These are phyloP conservation scores for Ophiothrix spiculata DNA, from an alignment of 35 echinoderm and acorn worm genomes.

Conservation along the genomic window DNA sequence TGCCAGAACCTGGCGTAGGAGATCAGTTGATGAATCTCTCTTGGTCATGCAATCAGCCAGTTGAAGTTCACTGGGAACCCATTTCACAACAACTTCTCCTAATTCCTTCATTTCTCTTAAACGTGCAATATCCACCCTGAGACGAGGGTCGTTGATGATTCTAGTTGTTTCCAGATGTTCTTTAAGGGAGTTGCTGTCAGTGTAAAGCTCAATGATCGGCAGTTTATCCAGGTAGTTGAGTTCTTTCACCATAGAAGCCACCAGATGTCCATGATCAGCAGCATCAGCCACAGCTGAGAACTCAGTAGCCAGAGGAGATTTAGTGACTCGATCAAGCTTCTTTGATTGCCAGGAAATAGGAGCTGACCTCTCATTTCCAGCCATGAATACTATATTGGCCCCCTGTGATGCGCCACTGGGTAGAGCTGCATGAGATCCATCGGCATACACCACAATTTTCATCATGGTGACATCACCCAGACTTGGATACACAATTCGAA, in stretches of 20 bases:
- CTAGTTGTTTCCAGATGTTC: neutral
- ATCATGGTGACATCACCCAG: neutral
- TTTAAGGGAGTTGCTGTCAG: neutral
- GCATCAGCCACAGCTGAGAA: neutral
- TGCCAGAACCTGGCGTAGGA: neutral
- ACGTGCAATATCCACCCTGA: neutral
- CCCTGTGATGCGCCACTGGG: too few species aligned
- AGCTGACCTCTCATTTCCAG: neutral
- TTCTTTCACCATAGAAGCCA: neutral
- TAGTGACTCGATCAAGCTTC: neutral
- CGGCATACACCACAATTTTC: neutral
- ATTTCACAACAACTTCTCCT: neutral
- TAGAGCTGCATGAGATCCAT: neutral
- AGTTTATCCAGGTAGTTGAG: neutral
- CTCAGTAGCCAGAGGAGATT: neutral
- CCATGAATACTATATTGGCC: neutral
- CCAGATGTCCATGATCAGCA: neutral
- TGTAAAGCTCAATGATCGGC: neutral
- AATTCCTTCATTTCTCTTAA: neutral
- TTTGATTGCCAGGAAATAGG: neutral
- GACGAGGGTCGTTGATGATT: neutral
- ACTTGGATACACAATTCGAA: neutral
- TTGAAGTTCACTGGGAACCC: neutral
- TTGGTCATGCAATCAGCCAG: neutral
- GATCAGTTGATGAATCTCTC: neutral